Evolutionary conservation across 2,888 invertebrate genomes (phyloP).

Genomic region (Deilephila porcellus): DNA sequence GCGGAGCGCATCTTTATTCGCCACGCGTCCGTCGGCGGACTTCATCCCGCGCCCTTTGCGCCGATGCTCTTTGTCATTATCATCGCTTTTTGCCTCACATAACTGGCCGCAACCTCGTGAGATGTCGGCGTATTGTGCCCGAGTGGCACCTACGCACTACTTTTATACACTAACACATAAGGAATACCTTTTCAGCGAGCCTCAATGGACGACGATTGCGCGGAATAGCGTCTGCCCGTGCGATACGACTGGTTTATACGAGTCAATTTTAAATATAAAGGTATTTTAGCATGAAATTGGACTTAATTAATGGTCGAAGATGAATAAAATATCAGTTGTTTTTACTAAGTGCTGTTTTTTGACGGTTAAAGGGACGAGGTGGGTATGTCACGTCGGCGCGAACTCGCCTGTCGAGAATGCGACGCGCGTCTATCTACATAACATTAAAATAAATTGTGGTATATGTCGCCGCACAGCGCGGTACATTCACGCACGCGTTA

Average conservation of each 20-base stretch:
- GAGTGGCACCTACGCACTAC: constrained; percentile 52
- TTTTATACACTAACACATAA: constrained; percentile 52
- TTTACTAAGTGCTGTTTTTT: constrained; percentile 10
- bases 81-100: constrained; percentile 81
- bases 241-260: neutral
- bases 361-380: constrained; percentile 10
- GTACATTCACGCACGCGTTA: neutral
- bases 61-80: constrained; percentile 80
- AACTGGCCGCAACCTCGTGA: constrained; percentile 69
- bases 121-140: constrained; percentile 56
- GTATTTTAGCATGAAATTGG: constrained; percentile 30
- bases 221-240: neutral
- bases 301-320: constrained; percentile 28
- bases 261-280: neutral
- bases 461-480: neutral
- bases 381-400: constrained; percentile 5
- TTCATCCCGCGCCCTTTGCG: constrained; percentile 77
- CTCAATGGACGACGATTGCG: constrained; percentile 12
- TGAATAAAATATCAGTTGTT: constrained; percentile 31
- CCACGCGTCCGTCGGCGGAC: constrained; percentile 64
- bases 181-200: constrained; percentile 44
- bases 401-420: constrained; percentile 26
- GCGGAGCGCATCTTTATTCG: constrained; percentile 69
- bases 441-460: neutral
- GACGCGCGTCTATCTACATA: neutral